Evolutionary conservation across 2,888 invertebrate genomes (phyloP).

Genomic region (Drosophila emarginata): DNA sequence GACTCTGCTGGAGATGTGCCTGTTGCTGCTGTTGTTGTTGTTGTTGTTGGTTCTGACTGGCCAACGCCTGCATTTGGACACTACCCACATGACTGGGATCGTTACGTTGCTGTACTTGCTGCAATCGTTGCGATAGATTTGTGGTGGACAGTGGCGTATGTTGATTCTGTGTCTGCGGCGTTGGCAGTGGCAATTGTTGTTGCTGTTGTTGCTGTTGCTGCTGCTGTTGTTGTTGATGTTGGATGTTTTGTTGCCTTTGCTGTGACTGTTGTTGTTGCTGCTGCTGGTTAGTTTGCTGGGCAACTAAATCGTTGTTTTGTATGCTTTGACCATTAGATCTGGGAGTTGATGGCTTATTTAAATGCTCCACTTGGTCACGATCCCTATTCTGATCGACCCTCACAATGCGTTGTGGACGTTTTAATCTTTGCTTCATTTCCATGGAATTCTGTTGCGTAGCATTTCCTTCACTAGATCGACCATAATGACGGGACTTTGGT

Average conservation of each 20-base stretch:
- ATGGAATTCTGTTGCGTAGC: slow-evolving; percentile 73
- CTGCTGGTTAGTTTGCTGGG: slow-evolving; percentile 39
- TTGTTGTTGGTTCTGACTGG: slow-evolving; percentile 68
- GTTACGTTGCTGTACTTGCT: slow-evolving; percentile 81
- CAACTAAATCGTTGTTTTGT: slow-evolving; percentile 35
- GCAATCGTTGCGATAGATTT: slow-evolving; percentile 79
- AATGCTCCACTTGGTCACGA: slow-evolving; percentile 50
- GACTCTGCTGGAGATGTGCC: slow-evolving; percentile 48
- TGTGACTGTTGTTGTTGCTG: slow-evolving; percentile 19
- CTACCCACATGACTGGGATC: slow-evolving; percentile 82
- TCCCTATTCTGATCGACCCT: slow-evolving; percentile 49
- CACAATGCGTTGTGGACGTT: slow-evolving; percentile 40
- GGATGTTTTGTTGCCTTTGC: slow-evolving; percentile 42
- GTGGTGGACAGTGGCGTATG: slow-evolving; percentile 51
- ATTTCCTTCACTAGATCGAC: slow-evolving; percentile 28
- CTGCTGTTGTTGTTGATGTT: slow-evolving; percentile 63
- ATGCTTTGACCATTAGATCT: slow-evolving; percentile 40
- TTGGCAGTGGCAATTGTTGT: slow-evolving; percentile 38
- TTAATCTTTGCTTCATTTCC: slow-evolving; percentile 80
- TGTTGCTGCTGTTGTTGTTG: slow-evolving; percentile 42
- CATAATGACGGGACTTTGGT: slow-evolving; percentile 56
- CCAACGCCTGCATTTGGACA: slow-evolving; percentile 82
- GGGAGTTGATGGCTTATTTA: slow-evolving; percentile 27
- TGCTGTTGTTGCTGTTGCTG: slow-evolving; percentile 44
- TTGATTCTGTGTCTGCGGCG: slow-evolving; percentile 42